A percentile compares a stretch with the other conserved stretches of the same genome.
Conservation (phyloP, 2,797 vertebrate genomes). For the Gallinago stenura region DNA sequence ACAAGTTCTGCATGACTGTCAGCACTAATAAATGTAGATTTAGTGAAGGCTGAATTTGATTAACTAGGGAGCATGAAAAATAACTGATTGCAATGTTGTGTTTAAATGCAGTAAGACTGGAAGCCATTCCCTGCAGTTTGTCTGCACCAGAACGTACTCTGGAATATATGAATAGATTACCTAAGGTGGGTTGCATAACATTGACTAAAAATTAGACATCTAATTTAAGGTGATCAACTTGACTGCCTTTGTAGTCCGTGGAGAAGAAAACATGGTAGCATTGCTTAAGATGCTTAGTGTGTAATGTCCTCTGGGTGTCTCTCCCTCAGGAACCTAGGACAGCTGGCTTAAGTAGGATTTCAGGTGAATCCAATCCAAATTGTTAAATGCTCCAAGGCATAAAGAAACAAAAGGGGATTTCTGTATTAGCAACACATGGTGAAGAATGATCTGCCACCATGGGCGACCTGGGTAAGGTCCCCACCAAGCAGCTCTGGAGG, state of each 20-base stretch:
- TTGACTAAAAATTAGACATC: not conserved
- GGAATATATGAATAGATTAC: constrained; percentile 40
- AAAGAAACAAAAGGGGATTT: not conserved
- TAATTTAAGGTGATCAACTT: not conserved
- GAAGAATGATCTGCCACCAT: not conserved
- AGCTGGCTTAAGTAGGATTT: not conserved
- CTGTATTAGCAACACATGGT: not conserved
- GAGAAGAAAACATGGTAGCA: not conserved
- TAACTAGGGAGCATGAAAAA: constrained; percentile 15
- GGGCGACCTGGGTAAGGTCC: not conserved
- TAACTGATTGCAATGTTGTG: constrained; percentile 43
- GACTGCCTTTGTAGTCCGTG: not conserved
- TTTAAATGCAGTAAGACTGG: constrained; percentile 38
- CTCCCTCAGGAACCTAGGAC: not conserved
- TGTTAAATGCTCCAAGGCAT: not conserved
- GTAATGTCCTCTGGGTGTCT: not conserved
- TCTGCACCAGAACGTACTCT: not conserved
- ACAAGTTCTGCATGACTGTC: constrained; percentile 42
- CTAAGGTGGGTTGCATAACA: not conserved
- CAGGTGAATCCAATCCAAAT: not conserved
- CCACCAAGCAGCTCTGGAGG: not conserved
- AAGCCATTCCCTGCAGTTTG: not conserved
- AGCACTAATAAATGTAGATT: constrained; percentile 27
- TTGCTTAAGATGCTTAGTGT: not conserved
- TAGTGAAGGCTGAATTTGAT: not conserved